Evolutionary conservation across 2,888 invertebrate species (phyloP), one percentile per base, ranked within the genome.

Genomic region (Hermaeophaga mercurialis): DNA sequence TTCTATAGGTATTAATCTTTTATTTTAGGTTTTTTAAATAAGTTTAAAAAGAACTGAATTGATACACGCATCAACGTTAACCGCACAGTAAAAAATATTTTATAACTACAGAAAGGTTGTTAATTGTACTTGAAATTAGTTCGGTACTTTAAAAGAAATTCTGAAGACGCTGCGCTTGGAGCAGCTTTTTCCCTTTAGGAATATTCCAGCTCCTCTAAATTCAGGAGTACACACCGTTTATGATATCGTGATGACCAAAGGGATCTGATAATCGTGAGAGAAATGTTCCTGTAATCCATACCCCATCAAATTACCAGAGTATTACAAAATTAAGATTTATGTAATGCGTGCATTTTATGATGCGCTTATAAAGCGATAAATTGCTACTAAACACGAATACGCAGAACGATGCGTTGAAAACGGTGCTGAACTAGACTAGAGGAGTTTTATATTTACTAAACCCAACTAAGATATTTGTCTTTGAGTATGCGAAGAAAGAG

Each of bases 311-410:
- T 58, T 54, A 45, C 34, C 31, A 28, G 31, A 33, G 34, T 47
- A 33, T 59, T 46, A 56, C 60, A 47, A 54, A 59, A 62, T 59
- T 49, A 48, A 57, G 56, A 62, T 62, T 60, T 55, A 57, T 60
- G 48, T 52, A 50, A 57, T 55, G 48, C 36, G 28, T 31, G 34
- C 53, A 46, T 59, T 55, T 22, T 36, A 18, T 31, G 48, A 56
- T 43, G 31, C 22, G 24, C 39, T 7, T n/a, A 8, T n/a, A 28
- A 12, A 3, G 28, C 12, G n/a, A 52, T 48, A 17, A 53, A 57
- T 57, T 44, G 53, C 57, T 26, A 26, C 36, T 14, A 31, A 41
- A 36, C 57, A 53, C 38, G 56, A 57, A 57, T 39, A 49, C 38
- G 17, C 17, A 26, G 31, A n/a, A 14, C 2, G 1, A 33, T 33